phyloP scores from a whole-genome alignment of 2,888 invertebrate genomes.

The Plagiodera versicolora region DNA sequence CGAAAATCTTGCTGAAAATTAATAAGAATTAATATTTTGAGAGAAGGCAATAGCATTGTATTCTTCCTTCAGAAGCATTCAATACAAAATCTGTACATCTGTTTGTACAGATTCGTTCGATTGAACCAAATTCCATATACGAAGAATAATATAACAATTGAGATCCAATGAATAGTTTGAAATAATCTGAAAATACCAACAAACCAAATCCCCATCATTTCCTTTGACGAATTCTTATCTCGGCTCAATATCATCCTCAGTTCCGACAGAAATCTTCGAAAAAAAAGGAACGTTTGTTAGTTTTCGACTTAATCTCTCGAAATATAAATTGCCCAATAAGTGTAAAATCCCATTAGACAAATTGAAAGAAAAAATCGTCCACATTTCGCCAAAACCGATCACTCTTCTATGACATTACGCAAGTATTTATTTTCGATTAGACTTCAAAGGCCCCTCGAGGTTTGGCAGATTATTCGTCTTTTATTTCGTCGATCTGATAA shows the following conservation, averaged over 20 bases:
- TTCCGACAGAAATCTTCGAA: slow-evolving; percentile 12
- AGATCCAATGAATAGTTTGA: too few relatives aligned
- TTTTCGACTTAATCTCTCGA: slow-evolving; percentile 25
- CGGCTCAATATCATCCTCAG: slow-evolving; percentile 14
- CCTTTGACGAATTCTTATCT: neutral
- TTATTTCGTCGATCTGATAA: slow-evolving; percentile 51
- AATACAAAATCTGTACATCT: too few relatives aligned
- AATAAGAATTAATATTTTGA: too few relatives aligned
- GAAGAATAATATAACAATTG: too few relatives aligned
- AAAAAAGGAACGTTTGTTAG: slow-evolving; percentile 26
- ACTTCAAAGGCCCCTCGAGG: slow-evolving; percentile 53
- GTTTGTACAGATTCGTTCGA: too few relatives aligned
- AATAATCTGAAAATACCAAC: too few relatives aligned
- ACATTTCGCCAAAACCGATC: slow-evolving; percentile 40
- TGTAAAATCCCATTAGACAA: slow-evolving; percentile 48
- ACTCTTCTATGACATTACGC: slow-evolving; percentile 33
- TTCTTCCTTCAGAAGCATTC: too few relatives aligned
- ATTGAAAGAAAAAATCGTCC: slow-evolving; percentile 35
- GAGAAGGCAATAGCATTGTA: too few relatives aligned
- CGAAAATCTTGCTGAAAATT: too few relatives aligned
- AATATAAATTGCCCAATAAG: slow-evolving; percentile 41
- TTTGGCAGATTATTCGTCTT: slow-evolving; percentile 50
- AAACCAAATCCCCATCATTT: neutral
- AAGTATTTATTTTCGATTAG: slow-evolving; percentile 51
- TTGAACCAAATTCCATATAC: too few relatives aligned